These are phyloP conservation scores for Heloderma charlesbogerti DNA, from an alignment of 2,113 vertebrate species.

Conservation along the genomic window DNA sequence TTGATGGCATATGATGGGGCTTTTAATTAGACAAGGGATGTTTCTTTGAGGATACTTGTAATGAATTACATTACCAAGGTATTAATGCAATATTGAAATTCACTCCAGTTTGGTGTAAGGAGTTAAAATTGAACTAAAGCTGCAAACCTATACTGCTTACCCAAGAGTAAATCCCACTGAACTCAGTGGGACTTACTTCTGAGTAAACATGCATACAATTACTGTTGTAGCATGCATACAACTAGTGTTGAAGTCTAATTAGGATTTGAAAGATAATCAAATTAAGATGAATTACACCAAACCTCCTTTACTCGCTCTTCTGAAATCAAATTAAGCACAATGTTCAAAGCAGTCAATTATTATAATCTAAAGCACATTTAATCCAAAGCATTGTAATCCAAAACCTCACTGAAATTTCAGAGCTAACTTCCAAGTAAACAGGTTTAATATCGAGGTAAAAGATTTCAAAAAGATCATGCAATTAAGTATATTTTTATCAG, in stretches of 20 bases:
- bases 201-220: not conserved
- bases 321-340: too few species aligned
- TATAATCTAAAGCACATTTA: too few species aligned
- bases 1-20: not conserved
- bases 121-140: too few species aligned
- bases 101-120: not conserved
- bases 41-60: not conserved
- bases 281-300: not conserved
- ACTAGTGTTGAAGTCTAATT: not conserved
- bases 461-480: too few species aligned
- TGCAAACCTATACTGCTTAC: not conserved
- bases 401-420: too few species aligned
- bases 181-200: not conserved
- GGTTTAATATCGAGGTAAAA: too few species aligned
- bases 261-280: slow-evolving; percentile 8
- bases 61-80: not conserved
- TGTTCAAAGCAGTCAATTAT: too few species aligned
- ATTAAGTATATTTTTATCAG: too few species aligned
- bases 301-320: not conserved
- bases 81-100: not conserved
- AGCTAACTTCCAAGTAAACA: too few species aligned
- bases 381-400: too few species aligned
- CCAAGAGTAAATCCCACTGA: not conserved
- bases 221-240: too few species aligned
- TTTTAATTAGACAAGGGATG: too few species aligned